Base-by-base conservation (phyloP, 2,888 invertebrate species). In the Agriopis marginaria region DNA sequence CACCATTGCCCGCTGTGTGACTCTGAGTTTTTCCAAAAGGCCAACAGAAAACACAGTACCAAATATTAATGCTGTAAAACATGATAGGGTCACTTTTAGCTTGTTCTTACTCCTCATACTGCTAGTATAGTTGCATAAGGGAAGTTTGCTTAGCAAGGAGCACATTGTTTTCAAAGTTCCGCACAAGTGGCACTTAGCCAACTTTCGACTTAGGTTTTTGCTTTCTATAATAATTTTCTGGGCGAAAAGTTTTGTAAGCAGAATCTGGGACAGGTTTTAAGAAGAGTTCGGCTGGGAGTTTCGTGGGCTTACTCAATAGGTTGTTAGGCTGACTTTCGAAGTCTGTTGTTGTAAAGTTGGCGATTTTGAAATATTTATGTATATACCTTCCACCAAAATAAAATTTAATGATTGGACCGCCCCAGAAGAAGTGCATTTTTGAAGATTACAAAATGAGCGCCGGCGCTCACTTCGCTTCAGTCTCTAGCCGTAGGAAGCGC, bases 171-270 rank as follows among this genome's bases (percentile, higher is more conserved):
- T 76, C 76, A 60, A 80, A 82, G 75, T 78, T 77, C 56, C 73
- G 42, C 65, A 71, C 75, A 78, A 81, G 82, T 83, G 83, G 84
- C 81, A 79, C 79, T 81, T 75, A 70, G 84, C 82, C 82, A 84
- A 82, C 72, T 78, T 76, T 72, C 63, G 64, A 58, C 65, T 72
- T 64, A 71, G 76, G 77, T 80, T 81, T 81, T 84, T 82, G 79
- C 76, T 77, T 73, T 73, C 74, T 64, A 71, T 75, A 70, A 70
- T 74, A 68, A 70, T 66, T 71, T 72, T 64, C 59, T 58, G 60
- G 66, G 32, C 58, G 50, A 23, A 67, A 71, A 68, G 67, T 69
- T 70, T 44, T 12, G 67, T 68, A 68, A 67, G 66, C 66, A 69
- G 54, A 66, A 72, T 72, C 68, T 62, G 66, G 55, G 54, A 32